These are phyloP conservation scores for Limonius californicus DNA, from an alignment of 1,140 invertebrate species.

Conservation along the genomic window DNA sequence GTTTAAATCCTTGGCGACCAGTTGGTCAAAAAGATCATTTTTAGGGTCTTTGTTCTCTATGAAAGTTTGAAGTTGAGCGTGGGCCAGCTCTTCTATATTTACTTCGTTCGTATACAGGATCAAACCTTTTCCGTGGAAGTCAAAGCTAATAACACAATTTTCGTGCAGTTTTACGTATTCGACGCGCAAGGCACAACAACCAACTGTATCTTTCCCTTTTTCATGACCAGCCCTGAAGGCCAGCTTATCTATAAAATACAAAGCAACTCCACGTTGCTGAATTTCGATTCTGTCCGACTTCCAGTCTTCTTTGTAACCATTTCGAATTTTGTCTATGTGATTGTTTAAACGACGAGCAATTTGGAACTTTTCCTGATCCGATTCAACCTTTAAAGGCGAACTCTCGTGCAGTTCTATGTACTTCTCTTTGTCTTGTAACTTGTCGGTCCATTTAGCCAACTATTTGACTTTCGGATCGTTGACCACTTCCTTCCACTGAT, in stretches of 20 bases:
- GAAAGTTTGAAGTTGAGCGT: too few species aligned
- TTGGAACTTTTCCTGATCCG: slow-evolving; percentile 99
- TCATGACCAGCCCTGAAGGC: slow-evolving; percentile 99
- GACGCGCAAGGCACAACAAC: slow-evolving; percentile 97
- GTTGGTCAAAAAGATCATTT: slow-evolving; percentile 96
- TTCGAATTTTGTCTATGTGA: slow-evolving; percentile 87
- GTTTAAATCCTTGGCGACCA: slow-evolving; percentile 94
- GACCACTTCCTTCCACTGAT: slow-evolving; percentile 94
- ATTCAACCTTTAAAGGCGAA: slow-evolving; percentile 98
- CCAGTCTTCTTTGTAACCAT: slow-evolving; percentile 87
- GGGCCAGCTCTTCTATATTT: slow-evolving; percentile 97
- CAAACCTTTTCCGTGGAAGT: slow-evolving; percentile 79
- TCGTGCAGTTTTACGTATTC: slow-evolving; percentile 93
- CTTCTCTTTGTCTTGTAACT: background rate
- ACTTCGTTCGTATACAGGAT: slow-evolving; percentile 97
- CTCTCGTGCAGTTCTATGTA: slow-evolving; percentile 92
- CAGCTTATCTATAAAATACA: slow-evolving; percentile 98
- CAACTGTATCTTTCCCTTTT: slow-evolving; percentile 99
- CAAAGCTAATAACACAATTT: slow-evolving; percentile 95
- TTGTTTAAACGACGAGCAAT: slow-evolving; percentile 87
- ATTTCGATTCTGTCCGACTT: slow-evolving; percentile 98
- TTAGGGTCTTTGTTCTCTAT: too few species aligned
- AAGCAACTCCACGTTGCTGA: slow-evolving; percentile 91
- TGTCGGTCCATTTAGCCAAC: background rate
- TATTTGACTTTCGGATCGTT: background rate